phyloP scores from a whole-genome alignment of 2,113 vertebrate genomes.

The Caloenas nicobarica region DNA sequence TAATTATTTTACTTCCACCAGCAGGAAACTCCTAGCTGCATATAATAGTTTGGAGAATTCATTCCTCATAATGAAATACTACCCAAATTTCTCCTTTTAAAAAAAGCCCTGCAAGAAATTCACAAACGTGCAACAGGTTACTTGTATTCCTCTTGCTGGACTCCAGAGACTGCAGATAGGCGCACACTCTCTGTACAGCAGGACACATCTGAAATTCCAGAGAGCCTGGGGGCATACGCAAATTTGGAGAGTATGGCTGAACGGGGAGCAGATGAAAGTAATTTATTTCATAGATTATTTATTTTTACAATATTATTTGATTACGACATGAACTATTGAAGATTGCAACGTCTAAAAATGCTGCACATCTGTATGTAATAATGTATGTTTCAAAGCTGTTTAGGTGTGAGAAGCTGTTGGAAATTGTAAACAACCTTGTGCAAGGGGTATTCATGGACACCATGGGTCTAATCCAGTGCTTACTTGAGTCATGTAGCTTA shows the following conservation, averaged over 20 bases:
- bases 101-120: not conserved
- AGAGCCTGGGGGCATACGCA: not conserved
- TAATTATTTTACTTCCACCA: not conserved
- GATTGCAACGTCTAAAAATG: not conserved
- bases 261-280: not conserved
- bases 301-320: not conserved
- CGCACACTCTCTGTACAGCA: not conserved
- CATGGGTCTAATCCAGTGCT: no score
- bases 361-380: conserved; percentile 1
- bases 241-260: not conserved
- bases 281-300: conserved; percentile 28
- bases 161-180: not conserved
- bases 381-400: not conserved
- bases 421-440: not conserved
- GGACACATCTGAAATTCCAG: not conserved
- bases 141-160: not conserved
- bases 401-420: conserved; percentile 1
- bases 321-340: not conserved
- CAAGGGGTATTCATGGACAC: not conserved
- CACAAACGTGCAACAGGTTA: not conserved
- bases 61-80: conserved; percentile 19
- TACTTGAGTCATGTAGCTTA: not conserved
- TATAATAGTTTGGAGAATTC: not conserved
- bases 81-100: not conserved
- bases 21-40: not conserved